A percentile compares a stretch with the other conserved stretches of the same genome.
These are phyloP conservation scores for Epirrita christyi DNA, from an alignment of 2,888 invertebrate genomes.

Conservation along the genomic window DNA sequence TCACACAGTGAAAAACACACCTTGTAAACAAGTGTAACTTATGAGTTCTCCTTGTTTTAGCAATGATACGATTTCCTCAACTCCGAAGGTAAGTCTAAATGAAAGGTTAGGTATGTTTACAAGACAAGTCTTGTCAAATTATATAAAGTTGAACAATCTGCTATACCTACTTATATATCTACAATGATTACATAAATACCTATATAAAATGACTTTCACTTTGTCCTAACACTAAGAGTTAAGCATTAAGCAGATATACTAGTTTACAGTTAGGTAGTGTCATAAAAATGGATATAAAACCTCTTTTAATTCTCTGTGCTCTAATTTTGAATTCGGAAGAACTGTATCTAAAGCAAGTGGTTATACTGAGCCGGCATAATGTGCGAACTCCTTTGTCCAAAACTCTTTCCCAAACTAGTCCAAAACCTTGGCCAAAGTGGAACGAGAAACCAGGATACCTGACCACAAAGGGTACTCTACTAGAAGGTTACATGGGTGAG, in stretches of 20 bases:
- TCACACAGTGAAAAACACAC: no score
- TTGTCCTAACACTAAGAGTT: background rate
- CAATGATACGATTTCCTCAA: no score
- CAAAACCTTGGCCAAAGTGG: conserved; percentile 66
- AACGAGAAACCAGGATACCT: conserved; percentile 60
- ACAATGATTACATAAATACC: background rate
- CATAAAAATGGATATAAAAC: conserved; percentile 20
- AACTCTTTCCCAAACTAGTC: conserved; percentile 54
- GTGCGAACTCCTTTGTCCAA: conserved; percentile 65
- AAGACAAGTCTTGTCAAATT: background rate
- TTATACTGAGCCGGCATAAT: conserved; percentile 69
- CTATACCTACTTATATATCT: background rate
- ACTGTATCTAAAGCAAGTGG: conserved; percentile 53
- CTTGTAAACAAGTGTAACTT: no score
- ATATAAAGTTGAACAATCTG: background rate
- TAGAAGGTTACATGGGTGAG: conserved; percentile 68
- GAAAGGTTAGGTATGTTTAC: background rate
- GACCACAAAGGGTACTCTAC: conserved; percentile 60
- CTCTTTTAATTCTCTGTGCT: conserved; percentile 21
- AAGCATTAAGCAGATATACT: background rate
- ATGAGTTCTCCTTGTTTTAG: no score
- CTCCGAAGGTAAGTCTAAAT: no score
- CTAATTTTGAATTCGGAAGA: conserved; percentile 27
- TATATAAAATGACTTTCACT: background rate
- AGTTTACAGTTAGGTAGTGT: background rate